Base-by-base conservation (phyloP, 2,888 invertebrate genomes). In the Willowsia nigromaculata region DNA sequence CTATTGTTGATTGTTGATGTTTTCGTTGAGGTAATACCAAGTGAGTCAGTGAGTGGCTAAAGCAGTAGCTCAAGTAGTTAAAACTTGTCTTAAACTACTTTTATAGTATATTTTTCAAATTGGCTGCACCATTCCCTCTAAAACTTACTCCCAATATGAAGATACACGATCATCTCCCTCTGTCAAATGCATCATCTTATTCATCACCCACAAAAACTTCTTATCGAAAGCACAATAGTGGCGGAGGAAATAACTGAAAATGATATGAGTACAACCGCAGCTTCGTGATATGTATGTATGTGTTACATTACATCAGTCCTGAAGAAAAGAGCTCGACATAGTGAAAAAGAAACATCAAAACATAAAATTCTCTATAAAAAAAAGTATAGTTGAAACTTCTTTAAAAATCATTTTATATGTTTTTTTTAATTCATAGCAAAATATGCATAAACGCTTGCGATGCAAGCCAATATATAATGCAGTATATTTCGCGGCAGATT, bases 71-170 rank as follows among this genome's bases (percentile, higher is more conserved):
- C 22, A 30, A 56, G 50, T 53, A 37, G 53, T 80, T 80, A 56
- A 80, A 80, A 80, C 80, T 80, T 80, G 80, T 80, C 50, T 56
- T 80, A 50, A 37, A 71, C 71, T 71, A 71, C 71, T 25, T 25
- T 33, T n/a, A 59, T 59, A 25, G 0, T 71, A 71, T n/a, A n/a
- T n/a, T n/a, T n/a, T 71, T 71, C 71, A 68, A 68, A 37, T 71
- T 71, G 40, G 18, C 11, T 43, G 25, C 18, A 11, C 40, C 7
- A 71, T 65, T 15, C 30, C 15, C 65, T n/a, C n/a, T n/a, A n/a
- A n/a, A n/a, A n/a, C n/a, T 33, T 65, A 22, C 11, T 71, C 30
- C 43, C 25, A 43, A 22, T 43, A 43, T 43, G 71, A 71, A 22
- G 25, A 62, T 30, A 6, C 25, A 71, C 43, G 22, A 25, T 43